Base-by-base conservation (phyloP, 2,797 vertebrate genomes). In the Sus cebifrons region DNA sequence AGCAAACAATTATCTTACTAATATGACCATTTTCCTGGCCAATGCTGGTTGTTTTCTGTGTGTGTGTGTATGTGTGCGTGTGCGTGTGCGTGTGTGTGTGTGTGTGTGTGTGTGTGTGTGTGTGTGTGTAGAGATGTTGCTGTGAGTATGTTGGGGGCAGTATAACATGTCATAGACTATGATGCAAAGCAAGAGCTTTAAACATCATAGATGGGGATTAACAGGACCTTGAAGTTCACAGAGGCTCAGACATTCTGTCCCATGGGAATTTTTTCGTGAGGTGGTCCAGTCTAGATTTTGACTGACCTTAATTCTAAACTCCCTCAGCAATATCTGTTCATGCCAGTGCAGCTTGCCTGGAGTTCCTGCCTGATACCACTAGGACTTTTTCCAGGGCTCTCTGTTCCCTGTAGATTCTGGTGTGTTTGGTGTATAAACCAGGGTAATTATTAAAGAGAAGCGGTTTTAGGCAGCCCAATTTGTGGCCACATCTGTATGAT, bases 381-480 rank as follows among this genome's bases (percentile, higher is more conserved):
- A 81, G 25, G 36, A 29, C 62, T 54, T 54, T 83, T 52, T 21
- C 4, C 5, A 84, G 44, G 25, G 40, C 13, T 87, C n/a, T 96
- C 54, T 90, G 17, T 16, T 94, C 49, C 5, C n/a, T 70, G 1
- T n/a, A 75, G 52, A 40, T 70, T 29, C 44, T 56, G 21, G 0
- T 70, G 9, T 92, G 82, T 78, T 94, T 96, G 25, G 9, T 71
- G 10, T 49, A 82, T 64, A 79, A 6, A 49, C 44, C 16, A 67
- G n/a, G 7, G 70, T 93, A 87, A 91, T 91, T 88, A 67, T 27
- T 62, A 32, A 77, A 89, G 32, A 9, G 6, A 4, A 77, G 36
- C 78, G 70, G 25, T 15, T 77, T 96, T 90, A 95, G 89, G 93
- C 81, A 94, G 67, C 20, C 64, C 68, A 97, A 36, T 97, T 95